These are phyloP conservation scores for Notiomystis cincta DNA, from an alignment of 2,113 vertebrate species.

Conservation along the genomic window DNA sequence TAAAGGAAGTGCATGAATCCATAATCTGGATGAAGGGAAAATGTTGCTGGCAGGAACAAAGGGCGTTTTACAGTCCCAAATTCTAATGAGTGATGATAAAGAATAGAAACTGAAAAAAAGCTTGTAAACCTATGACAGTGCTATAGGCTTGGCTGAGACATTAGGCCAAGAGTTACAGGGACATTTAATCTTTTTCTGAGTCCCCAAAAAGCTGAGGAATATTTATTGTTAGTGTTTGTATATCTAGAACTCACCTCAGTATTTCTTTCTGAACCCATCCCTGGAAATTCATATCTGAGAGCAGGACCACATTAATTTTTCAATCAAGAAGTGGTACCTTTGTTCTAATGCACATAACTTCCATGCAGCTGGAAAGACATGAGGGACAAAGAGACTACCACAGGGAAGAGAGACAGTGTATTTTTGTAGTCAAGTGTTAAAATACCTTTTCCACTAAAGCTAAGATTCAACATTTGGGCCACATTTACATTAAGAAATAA, in stretches of 20 bases:
- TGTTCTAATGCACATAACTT: not conserved
- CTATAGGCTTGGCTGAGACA: not conserved
- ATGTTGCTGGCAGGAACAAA: not conserved
- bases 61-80: not conserved
- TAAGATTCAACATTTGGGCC: not conserved
- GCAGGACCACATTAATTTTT: slow-evolving; percentile 6
- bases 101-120: not conserved
- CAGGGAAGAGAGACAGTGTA: not conserved
- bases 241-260: not conserved
- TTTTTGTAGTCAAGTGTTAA: not conserved
- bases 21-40: not conserved
- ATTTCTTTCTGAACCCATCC: not conserved
- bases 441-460: not conserved
- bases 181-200: not conserved
- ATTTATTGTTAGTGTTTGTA: slow-evolving; percentile 3
- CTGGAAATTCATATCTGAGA: not conserved
- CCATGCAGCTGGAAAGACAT: not conserved
- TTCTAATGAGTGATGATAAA: not conserved
- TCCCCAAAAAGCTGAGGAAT: not conserved
- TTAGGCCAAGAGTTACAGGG: not conserved
- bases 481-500: not conserved
- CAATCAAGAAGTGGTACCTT: not conserved
- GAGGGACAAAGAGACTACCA: not conserved
- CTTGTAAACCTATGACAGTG: not conserved
- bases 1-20: slow-evolving; percentile 11